These are phyloP conservation scores for Zaprionus africanus DNA, from an alignment of 1,140 invertebrate genomes.

Conservation along the genomic window DNA sequence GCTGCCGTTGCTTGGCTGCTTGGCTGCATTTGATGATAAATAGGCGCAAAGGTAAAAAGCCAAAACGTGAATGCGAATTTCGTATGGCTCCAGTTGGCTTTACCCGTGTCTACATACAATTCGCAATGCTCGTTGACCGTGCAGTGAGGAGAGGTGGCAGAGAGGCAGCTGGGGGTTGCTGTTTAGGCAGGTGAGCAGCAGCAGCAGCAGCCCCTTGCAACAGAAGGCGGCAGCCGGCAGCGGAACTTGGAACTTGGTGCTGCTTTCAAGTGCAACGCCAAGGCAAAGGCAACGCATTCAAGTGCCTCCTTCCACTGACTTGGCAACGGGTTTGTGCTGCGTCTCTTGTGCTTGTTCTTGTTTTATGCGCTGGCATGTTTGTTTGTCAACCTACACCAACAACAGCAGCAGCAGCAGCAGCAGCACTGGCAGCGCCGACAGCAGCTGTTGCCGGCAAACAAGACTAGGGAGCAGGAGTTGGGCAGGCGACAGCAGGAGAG, in stretches of 20 bases:
- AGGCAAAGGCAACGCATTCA: conserved; percentile 43
- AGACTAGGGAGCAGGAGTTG: conserved; percentile 27
- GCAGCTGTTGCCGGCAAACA: conserved; percentile 78
- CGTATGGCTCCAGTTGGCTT: conserved; percentile 52
- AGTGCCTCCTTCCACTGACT: conserved; percentile 40
- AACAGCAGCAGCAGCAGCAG: conserved; percentile 35
- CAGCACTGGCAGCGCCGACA: conserved; percentile 32
- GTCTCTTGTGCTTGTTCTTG: conserved; percentile 62
- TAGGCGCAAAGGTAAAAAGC: conserved; percentile 82
- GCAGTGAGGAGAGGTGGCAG: neutral
- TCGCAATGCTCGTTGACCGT: conserved; percentile 28
- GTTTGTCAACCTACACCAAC: conserved; percentile 79
- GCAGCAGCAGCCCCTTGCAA: conserved; percentile 3
- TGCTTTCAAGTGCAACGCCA: conserved; percentile 48
- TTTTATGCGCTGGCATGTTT: conserved; percentile 81
- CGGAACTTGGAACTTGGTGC: conserved; percentile 50
- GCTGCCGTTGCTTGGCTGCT: conserved; percentile 19
- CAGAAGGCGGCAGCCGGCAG: conserved; percentile 18
- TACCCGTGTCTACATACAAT: conserved; percentile 42
- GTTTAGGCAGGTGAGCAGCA: conserved; percentile 40
- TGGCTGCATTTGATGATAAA: conserved; percentile 78
- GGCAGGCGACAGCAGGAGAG: conserved; percentile 23
- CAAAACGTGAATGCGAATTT: conserved; percentile 81
- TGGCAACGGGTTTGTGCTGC: conserved; percentile 18
- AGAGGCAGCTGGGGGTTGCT: conserved; percentile 8